Evolutionary conservation across 2,888 invertebrate genomes (phyloP).

Genomic region (Melinopterus prodromus): DNA sequence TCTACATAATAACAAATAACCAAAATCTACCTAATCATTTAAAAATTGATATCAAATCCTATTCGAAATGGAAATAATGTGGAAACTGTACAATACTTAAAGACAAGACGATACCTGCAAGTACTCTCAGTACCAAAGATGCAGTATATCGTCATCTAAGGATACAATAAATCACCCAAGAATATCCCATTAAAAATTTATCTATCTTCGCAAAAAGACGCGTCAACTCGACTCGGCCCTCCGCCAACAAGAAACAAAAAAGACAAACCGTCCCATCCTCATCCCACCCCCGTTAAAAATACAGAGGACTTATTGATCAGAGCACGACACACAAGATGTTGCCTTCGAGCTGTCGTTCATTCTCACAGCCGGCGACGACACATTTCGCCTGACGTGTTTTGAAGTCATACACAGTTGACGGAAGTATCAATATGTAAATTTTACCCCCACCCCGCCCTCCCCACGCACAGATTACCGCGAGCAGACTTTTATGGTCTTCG

Average conservation of each 20-base stretch:
- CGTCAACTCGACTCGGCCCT: not conserved
- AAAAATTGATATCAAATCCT: no score
- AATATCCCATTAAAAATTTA: conserved; percentile 9
- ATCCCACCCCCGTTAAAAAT: not conserved
- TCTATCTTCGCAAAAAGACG: not conserved
- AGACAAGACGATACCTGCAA: not conserved
- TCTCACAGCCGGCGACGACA: not conserved
- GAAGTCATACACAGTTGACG: not conserved
- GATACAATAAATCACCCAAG: not conserved
- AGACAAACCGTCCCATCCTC: not conserved
- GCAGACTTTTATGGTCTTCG: not conserved
- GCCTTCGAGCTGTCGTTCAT: not conserved
- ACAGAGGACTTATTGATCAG: not conserved
- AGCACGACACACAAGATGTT: not conserved
- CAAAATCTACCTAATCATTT: no score
- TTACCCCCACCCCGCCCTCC: not conserved
- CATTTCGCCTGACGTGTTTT: not conserved
- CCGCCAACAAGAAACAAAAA: not conserved
- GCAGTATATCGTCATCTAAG: not conserved
- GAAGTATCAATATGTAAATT: conserved; percentile 4
- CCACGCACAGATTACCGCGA: not conserved
- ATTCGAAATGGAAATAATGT: no score
- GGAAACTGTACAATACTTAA: no score
- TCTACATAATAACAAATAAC: no score
- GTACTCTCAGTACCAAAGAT: not conserved